Base-by-base conservation (phyloP, 1,140 invertebrate species). In the Spodoptera frugiperda region DNA sequence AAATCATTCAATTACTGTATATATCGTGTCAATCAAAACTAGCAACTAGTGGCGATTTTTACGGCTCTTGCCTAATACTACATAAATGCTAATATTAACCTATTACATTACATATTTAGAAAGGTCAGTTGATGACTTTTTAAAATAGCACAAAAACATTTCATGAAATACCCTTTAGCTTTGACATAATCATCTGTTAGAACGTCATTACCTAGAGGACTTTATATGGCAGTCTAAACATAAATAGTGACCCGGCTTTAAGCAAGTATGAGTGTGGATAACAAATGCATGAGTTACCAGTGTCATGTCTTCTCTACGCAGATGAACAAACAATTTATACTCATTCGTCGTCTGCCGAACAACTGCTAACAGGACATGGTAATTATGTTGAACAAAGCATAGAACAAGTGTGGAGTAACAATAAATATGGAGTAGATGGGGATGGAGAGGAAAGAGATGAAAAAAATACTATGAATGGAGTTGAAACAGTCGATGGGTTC, bases 231-330 rank as follows among this genome's bases (percentile, higher is more conserved):
- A 6, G 33, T 39, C 33, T 39, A 39, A 39, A 63, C 59, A 63
- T 44, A 44, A 33, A 44, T 44, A 63, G 33, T 44, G n/a, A 4
- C 44, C 44, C 44, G 59, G n/a, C 59, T 63, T 44, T 44, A 9
- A 63, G 44, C 44, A 33, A 44, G 59, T 44, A 63, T 46, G 59
- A 63, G 33, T 39, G 59, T 63, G 59, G 59, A 63, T 44, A 19
- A 12, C 39, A 44, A 63, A 63, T 63, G 59, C 39, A 63, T 63
- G 59, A 63, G 59, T 44, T 63, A 61, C 57, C 57, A 61, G 25
- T 61, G 9, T 30, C 39, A 44, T 63, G 59, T 63, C 59, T 63
- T 63, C 59, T 63, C 59, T 63, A 63, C 44, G 59, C 59, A 63
- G 59, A 63, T 63, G 33, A 63, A 44, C 59, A 63, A 63, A 44